Percentiles rank a stretch among this genome's conserved stretches.
Conservation (phyloP, 2,888 invertebrate species). For the Dione vanillae region DNA sequence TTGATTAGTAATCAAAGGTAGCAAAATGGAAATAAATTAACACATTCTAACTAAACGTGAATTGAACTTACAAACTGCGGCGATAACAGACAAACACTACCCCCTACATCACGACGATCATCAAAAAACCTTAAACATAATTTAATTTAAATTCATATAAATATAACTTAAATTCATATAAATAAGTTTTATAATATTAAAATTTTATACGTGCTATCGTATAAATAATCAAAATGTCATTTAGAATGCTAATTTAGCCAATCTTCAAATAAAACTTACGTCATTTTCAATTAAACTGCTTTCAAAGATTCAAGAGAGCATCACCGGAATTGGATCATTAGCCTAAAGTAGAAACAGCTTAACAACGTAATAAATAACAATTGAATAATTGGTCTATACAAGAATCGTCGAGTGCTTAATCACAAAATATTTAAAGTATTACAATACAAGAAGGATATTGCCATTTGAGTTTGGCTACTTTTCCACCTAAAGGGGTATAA, state of each 20-base stretch:
- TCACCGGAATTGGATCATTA: constrained; percentile 25
- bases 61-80: no score
- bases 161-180: no score
- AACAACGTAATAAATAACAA: constrained; percentile 28
- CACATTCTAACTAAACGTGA: no score
- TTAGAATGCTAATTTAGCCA: not conserved
- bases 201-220: not conserved
- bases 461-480: not conserved
- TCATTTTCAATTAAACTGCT: constrained; percentile 25
- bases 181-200: no score
- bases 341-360: constrained; percentile 19
- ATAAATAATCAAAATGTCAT: constrained; percentile 5
- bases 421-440: constrained; percentile 49
- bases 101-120: no score
- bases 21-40: no score
- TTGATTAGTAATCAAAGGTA: no score
- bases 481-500: not conserved
- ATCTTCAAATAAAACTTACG: constrained; percentile 21
- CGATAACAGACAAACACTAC: no score
- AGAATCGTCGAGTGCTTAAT: not conserved
- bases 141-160: no score
- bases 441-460: not conserved
- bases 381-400: constrained; percentile 24
- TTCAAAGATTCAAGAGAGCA: constrained; percentile 25
- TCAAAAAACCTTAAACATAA: no score